Base-by-base conservation (phyloP, 2,797 vertebrate genomes). In the Sphenopsis melanotis region DNA sequence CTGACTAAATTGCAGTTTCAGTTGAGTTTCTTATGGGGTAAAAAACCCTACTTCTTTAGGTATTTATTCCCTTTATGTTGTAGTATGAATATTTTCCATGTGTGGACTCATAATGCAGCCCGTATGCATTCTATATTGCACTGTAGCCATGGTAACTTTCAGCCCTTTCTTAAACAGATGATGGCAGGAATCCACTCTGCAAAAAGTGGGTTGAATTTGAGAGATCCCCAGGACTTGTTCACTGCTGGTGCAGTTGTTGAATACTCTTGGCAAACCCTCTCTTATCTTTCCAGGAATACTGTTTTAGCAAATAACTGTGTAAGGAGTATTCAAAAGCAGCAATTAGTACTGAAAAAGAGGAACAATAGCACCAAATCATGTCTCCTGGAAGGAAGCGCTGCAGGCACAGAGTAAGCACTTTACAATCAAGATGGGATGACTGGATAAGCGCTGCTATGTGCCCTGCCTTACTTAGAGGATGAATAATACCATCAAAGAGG, bases 91-190 rank as follows among this genome's bases (percentile, higher is more conserved):
- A 69, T 90, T 89, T 96, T 96, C 94, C 46, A 36, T 93, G 75
- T 96, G 92, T 79, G 84, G 82, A 80, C 89, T 94, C 56, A 11
- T 69, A 92, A 91, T 76, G 65, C 72, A 93, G 84, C 42, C 74
- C 2, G 7, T 92, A 42, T 94, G 89, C 46, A 57, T 91, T 95
- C 95, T 88, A 68, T 89, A 63, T 83, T 44, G 46, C 56, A 21
- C 68, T 3, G 55, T 85, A 96, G 83, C 78, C 91, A 83, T 68
- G 78, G 91, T 88, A 91, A 95, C 87, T 34, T 36, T 75, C 71
- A 93, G 49, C 34, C 68, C n/a, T 60, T 80, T 90, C 61, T 85
- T 70, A 75, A 91, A 81, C 76, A 91, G 44, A 83, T 72, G 71
- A 68, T 95, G 94, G 84, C 93, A 56, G 36, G 44, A 61, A 53